phyloP scores from a whole-genome alignment of 35 echinoderm and acorn worm species.

The Ophiothrix spiculata region DNA sequence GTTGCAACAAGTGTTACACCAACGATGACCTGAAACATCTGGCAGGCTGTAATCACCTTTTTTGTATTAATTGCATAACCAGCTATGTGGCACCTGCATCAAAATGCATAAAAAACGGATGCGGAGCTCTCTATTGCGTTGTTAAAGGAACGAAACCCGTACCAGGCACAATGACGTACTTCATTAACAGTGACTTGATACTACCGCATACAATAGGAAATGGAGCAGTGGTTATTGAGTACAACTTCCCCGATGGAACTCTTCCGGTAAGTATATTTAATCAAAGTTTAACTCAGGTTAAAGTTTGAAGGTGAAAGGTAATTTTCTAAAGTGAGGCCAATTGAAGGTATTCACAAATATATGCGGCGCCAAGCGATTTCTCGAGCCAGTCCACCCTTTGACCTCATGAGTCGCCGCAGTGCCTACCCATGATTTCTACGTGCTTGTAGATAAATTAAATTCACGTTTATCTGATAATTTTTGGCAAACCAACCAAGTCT shows the following conservation, averaged over 20 bases:
- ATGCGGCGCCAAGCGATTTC: no score
- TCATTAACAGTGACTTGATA: not conserved
- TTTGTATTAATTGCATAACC: not conserved
- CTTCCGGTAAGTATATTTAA: not conserved
- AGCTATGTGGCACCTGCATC: not conserved
- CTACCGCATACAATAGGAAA: not conserved
- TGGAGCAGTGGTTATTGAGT: not conserved
- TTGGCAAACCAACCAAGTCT: no score
- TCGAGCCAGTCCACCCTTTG: no score
- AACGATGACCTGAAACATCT: not conserved
- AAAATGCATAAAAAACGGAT: not conserved
- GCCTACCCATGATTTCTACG: no score
- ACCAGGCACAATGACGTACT: not conserved
- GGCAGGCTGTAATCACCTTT: not conserved
- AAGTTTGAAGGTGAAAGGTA: no score
- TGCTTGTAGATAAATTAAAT: no score
- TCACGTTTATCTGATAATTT: no score
- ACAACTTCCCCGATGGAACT: not conserved
- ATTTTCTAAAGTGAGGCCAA: no score
- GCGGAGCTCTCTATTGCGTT: not conserved
- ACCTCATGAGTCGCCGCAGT: no score
- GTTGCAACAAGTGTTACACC: not conserved
- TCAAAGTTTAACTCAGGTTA: no score
- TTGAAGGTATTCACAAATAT: no score
- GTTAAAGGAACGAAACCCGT: not conserved